Conservation (phyloP, 2,113 vertebrate species). For the Saccopteryx bilineata region DNA sequence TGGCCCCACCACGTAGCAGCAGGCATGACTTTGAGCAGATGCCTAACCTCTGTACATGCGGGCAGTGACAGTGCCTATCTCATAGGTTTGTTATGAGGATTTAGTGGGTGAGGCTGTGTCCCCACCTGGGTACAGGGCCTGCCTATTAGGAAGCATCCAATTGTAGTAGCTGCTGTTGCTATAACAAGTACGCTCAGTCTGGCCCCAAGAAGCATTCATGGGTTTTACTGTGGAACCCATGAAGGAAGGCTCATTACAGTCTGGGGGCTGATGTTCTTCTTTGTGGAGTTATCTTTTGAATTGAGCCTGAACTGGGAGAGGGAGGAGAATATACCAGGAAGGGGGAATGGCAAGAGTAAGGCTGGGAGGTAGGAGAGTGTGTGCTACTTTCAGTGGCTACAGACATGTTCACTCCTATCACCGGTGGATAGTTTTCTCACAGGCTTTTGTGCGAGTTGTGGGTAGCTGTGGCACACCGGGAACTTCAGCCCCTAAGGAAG, state of each 20-base stretch:
- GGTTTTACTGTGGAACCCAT: background rate
- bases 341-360: too few species aligned
- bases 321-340: too few species aligned
- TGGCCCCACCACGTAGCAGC: background rate
- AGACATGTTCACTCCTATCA: background rate
- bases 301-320: background rate
- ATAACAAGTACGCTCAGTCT: background rate
- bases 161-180: background rate
- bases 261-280: background rate
- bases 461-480: background rate
- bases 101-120: background rate
- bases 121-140: background rate
- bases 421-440: background rate
- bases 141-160: background rate
- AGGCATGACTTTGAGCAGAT: background rate
- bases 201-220: background rate
- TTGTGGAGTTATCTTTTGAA: background rate
- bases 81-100: background rate
- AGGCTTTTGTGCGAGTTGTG: background rate
- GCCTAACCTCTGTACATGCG: background rate
- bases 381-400: accelerated
- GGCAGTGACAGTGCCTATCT: background rate
- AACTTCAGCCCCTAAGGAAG: background rate
- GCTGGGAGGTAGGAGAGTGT: background rate
- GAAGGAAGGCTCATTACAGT: background rate